phyloP scores from a whole-genome alignment of 1,140 invertebrate genomes.

The Oryzaephilus surinamensis region DNA sequence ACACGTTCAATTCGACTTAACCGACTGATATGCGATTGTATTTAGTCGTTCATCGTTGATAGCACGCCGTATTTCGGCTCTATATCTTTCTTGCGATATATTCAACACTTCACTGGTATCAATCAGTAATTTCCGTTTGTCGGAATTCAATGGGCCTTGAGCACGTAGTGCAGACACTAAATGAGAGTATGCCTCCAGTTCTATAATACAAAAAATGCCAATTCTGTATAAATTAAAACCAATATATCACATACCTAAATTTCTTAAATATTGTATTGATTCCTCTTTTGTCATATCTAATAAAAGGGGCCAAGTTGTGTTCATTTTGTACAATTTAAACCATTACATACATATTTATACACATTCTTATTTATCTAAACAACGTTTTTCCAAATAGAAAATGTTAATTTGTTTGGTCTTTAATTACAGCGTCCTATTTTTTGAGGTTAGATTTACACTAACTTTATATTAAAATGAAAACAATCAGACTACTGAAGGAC shows the following conservation, averaged over 20 bases:
- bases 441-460: too few relatives aligned
- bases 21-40: conserved; percentile 80
- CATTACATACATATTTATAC: too few relatives aligned
- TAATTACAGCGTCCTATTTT: conserved; percentile 13
- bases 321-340: too few relatives aligned
- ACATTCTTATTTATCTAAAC: conserved; percentile 38
- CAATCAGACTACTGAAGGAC: too few relatives aligned
- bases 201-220: conserved; percentile 53
- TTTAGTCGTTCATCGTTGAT: conserved; percentile 83
- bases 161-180: conserved; percentile 82
- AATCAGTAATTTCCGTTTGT: conserved; percentile 73
- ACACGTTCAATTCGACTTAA: conserved; percentile 7
- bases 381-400: conserved; percentile 7
- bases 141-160: conserved; percentile 74
- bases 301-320: conserved; percentile 59
- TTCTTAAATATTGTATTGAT: conserved; percentile 72
- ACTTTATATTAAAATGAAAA: too few relatives aligned
- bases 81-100: conserved; percentile 80
- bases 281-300: conserved; percentile 73
- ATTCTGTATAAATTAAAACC: not conserved
- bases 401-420: conserved; percentile 1
- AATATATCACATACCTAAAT: conserved; percentile 53
- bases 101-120: conserved; percentile 72
- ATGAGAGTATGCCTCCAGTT: conserved; percentile 82
- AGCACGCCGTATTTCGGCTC: conserved; percentile 79